Conservation (phyloP, 2,113 vertebrate species). For the Tretioscincus oriximinensis region DNA sequence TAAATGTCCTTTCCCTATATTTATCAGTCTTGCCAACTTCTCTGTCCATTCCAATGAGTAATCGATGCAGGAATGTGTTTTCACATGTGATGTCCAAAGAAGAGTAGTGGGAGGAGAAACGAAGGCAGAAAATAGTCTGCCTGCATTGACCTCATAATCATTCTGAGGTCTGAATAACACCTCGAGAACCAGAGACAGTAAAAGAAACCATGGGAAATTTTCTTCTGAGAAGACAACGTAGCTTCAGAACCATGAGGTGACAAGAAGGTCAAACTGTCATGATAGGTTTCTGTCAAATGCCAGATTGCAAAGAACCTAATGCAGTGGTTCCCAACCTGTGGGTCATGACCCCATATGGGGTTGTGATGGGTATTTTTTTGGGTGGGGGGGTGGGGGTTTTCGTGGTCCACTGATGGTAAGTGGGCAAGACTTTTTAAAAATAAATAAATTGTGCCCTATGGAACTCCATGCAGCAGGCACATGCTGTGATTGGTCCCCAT, state of each 20-base stretch:
- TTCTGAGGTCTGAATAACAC: neutral
- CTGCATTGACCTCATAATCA: neutral
- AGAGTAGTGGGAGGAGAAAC: neutral
- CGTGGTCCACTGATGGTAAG: too few relatives aligned
- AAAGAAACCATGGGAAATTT: neutral
- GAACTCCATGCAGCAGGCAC: neutral
- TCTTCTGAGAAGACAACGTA: neutral
- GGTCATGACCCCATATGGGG: too few relatives aligned
- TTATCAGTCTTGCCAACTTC: too few relatives aligned
- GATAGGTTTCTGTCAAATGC: neutral
- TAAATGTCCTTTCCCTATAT: too few relatives aligned
- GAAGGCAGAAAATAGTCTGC: neutral
- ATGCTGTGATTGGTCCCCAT: too few relatives aligned
- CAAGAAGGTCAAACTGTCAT: neutral
- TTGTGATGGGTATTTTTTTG: too few relatives aligned
- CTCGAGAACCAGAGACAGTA: neutral
- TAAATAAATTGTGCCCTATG: neutral
- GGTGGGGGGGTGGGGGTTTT: too few relatives aligned
- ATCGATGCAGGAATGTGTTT: too few relatives aligned
- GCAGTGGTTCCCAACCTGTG: too few relatives aligned
- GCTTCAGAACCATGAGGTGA: neutral
- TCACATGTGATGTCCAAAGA: neutral
- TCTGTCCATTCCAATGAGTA: too few relatives aligned
- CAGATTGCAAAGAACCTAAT: neutral
- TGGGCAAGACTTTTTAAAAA: too few relatives aligned